Evolutionary conservation across 2,797 vertebrate genomes (phyloP), one percentile per base, ranked within the genome.

Genomic region (Pipistrellus nathusii): DNA sequence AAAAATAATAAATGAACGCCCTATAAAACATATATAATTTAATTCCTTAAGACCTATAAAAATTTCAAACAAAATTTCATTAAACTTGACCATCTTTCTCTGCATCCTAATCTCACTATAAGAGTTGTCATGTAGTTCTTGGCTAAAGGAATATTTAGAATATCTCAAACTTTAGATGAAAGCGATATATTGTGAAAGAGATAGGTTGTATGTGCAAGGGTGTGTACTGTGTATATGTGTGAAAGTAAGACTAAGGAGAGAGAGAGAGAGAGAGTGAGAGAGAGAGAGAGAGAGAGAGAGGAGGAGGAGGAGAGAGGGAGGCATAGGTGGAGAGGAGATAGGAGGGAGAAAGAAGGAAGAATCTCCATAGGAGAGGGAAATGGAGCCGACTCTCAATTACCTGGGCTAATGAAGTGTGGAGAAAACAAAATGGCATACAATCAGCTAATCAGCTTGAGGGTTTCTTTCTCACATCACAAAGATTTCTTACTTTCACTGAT

Each of bases 31-130:
- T 21, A 72, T n/a, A 72, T 44, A 78, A 68, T 62, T 83, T 55
- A 80, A 78, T 59, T 96, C 27, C 71, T 48, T 68, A 59, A 91
- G 51, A 66, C 18, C 25, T 25, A 78, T 17, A 84, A 75, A 92
- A 88, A 78, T 87, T 86, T n/a, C 9, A 92, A 93, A 48, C 21
- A 84, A 89, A 88, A 83, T 93, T 48, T 91, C 20, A 66, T 80
- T 68, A 44, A 32, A 32, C 9, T 35, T 89, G 41, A 84, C 15
- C 25, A 53, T 18, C 11, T 85, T 91, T 90, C 27, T 88, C n/a
- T 76, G 41, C 30, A 72, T 66, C 21, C 38, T 51, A n/a, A 69
- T 71, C 30, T 94, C 72, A 86, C 25, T 81, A 13, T 21, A 66
- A 75, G 14, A 72, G 6, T n/a, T 64, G 5, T 78, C 41, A 84